Evolutionary conservation across 2,888 invertebrate genomes (phyloP), one percentile per base, ranked within the genome.

Genomic region (Tuta absoluta): DNA sequence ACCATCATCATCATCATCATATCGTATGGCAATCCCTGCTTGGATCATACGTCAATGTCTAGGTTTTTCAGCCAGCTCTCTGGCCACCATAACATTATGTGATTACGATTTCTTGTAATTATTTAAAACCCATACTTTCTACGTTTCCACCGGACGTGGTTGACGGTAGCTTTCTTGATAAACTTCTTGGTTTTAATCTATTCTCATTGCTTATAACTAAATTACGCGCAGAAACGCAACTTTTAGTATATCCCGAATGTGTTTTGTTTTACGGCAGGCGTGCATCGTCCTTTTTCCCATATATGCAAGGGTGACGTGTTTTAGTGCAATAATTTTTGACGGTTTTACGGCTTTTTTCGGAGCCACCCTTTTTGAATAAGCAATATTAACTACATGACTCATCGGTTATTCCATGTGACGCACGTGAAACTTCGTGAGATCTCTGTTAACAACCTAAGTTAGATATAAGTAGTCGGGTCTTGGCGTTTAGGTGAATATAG

Each of bases 361-460:
- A 51, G 24, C 56, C 23, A 48, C 53, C 63, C 56, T 56, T 41
- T 62, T 23, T 19, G 24, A 56, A 56, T 56, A 56, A 56, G 56
- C 56, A 24, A 56, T 56, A 56, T 56, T 33, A 24, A 33, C 28
- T 24, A 33, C 62, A 37, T 62, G 62, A 62, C 28, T 62, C 62
- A 62, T 49, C 17, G 62, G 49, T 23, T 62, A 51, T 62, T 37
- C 62, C 62, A 17, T 62, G 19, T 62, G 62, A 62, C 24, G 45
- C 45, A 60, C 45, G 24, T 45, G 21, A 21, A 61, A 56, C 56
- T 56, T 33, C 11, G n/a, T 10, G 24, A 56, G 28, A 33, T 24
- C 24, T 56, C 28, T 53, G 53, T 53, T 53, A 53, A 24, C 56
- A 64, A 57, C 62, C 64, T 67, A 62, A 63, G 56, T 24, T 24